Evolutionary conservation across 1,140 invertebrate genomes (phyloP).

Genomic region (Zaprionus gabonicus): DNA sequence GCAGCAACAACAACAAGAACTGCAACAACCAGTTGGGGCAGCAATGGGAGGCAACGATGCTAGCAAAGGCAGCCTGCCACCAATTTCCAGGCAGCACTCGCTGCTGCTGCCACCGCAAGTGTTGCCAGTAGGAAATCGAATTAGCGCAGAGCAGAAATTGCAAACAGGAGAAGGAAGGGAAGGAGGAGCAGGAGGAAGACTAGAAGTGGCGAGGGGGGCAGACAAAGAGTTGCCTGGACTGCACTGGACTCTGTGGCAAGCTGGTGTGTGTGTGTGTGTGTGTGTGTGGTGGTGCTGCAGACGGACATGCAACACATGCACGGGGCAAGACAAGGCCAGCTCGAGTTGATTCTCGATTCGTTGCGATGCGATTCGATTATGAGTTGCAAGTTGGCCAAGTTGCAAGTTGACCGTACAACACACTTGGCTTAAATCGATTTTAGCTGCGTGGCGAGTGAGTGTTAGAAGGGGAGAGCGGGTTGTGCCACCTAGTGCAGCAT

Average conservation of each 20-base stretch:
- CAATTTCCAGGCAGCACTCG: slow-evolving; percentile 30
- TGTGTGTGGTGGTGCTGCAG: no score
- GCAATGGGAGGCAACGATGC: slow-evolving; percentile 7
- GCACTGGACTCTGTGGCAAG: not conserved
- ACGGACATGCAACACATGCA: slow-evolving; percentile 7
- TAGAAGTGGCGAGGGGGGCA: not conserved
- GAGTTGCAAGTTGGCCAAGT: slow-evolving; percentile 26
- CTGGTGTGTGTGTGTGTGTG: not conserved
- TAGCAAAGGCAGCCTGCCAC: slow-evolving; percentile 15
- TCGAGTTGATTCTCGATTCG: slow-evolving; percentile 19
- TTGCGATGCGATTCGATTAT: slow-evolving; percentile 29
- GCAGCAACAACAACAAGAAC: slow-evolving; percentile 40
- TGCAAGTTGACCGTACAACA: slow-evolving; percentile 4
- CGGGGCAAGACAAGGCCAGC: not conserved
- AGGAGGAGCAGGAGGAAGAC: not conserved
- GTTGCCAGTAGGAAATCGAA: slow-evolving; percentile 79
- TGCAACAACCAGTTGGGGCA: slow-evolving; percentile 35
- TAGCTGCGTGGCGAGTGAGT: not conserved
- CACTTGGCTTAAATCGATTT: not conserved
- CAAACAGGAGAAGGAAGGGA: not conserved
- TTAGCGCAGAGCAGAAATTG: slow-evolving; percentile 58
- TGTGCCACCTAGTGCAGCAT: slow-evolving; percentile 5
- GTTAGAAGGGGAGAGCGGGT: not conserved
- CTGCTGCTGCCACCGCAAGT: slow-evolving; percentile 64
- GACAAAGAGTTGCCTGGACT: not conserved